Evolutionary conservation across 2,113 vertebrate genomes (phyloP), one percentile per base, ranked within the genome.

Genomic region (Ariopsis seemanni): DNA sequence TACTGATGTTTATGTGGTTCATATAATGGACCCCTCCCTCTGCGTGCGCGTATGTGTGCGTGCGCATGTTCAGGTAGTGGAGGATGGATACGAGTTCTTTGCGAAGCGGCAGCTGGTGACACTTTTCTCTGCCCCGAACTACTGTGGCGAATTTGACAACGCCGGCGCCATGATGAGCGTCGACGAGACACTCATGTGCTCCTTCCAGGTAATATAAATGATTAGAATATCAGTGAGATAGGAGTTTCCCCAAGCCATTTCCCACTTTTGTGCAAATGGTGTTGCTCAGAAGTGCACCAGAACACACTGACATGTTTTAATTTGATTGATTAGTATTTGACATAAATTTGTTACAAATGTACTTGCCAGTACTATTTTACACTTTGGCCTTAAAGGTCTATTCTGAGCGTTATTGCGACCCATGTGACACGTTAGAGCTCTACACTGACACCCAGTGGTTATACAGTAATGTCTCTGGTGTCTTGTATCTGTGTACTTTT

Each of bases 141-240:
- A 99, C 94, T 99, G 97, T 0, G 97, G 97, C 0, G 98, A 99
- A 93, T 99, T 99, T 0, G 98, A 99, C 95, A 99, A 99, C 0
- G 98, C 98, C 0, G 98, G 98, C 0, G 97, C 97, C 90, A 99
- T 99, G 97, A 99, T 99, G 98, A 99, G 97, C 0, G 98, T 99
- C 84, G 97, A 99, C 0, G 97, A 99, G 91, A 98, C 97, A 0
- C 96, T 99, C 52, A 99, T 99, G 97, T 99, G 97, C 88, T 99
- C 98, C 20, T 99, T 99, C 93, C 98, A 98, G 97, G 97, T 99
- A 85, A 20, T 88, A 91, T 74, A 3, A 34, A 74, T 0, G 57
- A 22, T 72, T 30, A 15, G 65, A 30, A 11, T 11, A n/a, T n/a
- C 25, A 25, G 25, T 5, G 63, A 65, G 22, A 10, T 3, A n/a